Percentiles rank a stretch among this genome's conserved stretches.
phyloP scores from a whole-genome alignment of 2,113 vertebrate genomes.

The Phrynosoma blainvillii region DNA sequence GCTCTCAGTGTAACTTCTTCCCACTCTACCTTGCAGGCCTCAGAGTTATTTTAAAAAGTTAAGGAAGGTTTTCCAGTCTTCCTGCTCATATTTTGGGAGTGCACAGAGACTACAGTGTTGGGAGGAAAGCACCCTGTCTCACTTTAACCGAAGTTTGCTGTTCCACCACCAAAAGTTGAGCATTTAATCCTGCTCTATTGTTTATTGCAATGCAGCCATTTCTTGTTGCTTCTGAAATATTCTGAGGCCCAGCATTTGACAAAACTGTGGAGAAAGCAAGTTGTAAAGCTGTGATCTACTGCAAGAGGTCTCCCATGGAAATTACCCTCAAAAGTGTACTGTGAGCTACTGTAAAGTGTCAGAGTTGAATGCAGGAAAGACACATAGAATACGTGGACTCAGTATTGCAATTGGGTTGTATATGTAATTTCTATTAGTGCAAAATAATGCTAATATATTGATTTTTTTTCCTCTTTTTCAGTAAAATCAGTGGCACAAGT shows the following conservation, averaged over 20 bases:
- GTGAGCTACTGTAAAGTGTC: not conserved
- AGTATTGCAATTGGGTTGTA: not conserved
- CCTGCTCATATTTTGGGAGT: not conserved
- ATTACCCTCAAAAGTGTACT: not conserved
- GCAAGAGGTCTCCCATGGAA: not conserved
- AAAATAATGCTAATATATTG: not conserved
- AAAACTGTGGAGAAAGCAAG: not conserved
- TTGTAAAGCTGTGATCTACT: not conserved
- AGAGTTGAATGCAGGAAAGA: not conserved
- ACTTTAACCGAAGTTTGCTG: not conserved
- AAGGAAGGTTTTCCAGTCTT: not conserved
- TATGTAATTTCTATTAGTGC: not conserved
- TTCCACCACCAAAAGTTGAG: too few species aligned
- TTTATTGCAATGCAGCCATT: not conserved
- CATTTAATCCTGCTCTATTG: not conserved
- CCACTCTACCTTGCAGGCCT: not conserved
- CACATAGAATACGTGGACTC: not conserved
- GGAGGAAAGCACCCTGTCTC: not conserved
- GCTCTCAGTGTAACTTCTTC: not conserved
- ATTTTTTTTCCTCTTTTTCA: constrained; percentile 60
- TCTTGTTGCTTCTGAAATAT: not conserved
- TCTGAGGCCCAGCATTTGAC: not conserved
- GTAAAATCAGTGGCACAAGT: constrained; percentile 93
- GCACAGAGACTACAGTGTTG: not conserved
- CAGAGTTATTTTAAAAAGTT: not conserved